Evolutionary conservation across 2,797 vertebrate genomes (phyloP).

Genomic region (Microctenopoma stevenorrisi): DNA sequence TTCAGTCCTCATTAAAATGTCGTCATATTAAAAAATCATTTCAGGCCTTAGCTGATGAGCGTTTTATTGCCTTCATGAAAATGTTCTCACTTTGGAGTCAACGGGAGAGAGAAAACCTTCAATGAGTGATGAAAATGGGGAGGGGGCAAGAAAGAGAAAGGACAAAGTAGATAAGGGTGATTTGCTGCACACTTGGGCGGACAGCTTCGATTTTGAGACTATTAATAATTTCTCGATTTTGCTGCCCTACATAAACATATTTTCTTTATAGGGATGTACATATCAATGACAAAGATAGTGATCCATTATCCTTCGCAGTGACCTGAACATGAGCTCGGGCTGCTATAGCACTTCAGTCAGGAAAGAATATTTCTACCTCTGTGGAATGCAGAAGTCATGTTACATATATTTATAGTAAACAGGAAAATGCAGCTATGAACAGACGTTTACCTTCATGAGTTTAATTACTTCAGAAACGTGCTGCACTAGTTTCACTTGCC

Average conservation of each 20-base stretch:
- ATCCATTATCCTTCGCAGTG: constrained; percentile 8
- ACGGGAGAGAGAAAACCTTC: constrained; percentile 60
- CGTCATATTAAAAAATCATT: constrained; percentile 83
- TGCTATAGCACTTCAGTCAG: neutral
- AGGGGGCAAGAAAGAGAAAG: constrained; percentile 33
- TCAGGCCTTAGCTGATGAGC: constrained; percentile 76
- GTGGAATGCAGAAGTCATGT: neutral
- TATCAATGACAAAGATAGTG: neutral
- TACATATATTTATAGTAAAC: too few relatives aligned
- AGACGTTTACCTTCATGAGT: too few relatives aligned
- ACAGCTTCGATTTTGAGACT: constrained; percentile 51
- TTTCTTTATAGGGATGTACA: constrained; percentile 3
- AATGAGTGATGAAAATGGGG: constrained; percentile 63
- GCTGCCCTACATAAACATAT: constrained; percentile 37
- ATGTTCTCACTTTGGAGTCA: constrained; percentile 68
- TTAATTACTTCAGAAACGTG: too few relatives aligned
- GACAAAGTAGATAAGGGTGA: constrained; percentile 63
- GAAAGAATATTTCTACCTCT: neutral
- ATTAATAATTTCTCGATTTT: constrained; percentile 53
- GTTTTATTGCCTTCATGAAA: constrained; percentile 80
- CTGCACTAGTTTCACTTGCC: too few relatives aligned
- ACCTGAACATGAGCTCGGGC: constrained; percentile 16
- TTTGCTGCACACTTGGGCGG: constrained; percentile 57
- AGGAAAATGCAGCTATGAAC: too few relatives aligned
- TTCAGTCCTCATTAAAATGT: constrained; percentile 82